phyloP scores from a whole-genome alignment of 2,888 invertebrate species.

The Hirtodrosophila confusa region DNA sequence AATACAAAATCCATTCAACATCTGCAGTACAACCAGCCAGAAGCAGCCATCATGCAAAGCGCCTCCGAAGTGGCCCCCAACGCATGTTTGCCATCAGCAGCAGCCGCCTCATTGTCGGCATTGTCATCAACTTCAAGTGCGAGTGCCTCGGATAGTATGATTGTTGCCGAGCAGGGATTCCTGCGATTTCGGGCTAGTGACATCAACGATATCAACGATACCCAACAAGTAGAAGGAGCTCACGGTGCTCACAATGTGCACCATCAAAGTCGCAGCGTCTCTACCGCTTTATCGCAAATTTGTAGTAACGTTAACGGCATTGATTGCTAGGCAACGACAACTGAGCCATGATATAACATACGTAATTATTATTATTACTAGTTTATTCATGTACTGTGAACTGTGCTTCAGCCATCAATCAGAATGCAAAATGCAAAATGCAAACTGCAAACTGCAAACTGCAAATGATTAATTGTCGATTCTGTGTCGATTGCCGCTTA shows the following conservation, averaged over 20 bases:
- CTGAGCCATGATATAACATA: slow-evolving; percentile 3
- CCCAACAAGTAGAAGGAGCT: slow-evolving; percentile 19
- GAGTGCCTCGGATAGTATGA: slow-evolving; percentile 88
- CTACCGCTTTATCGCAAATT: slow-evolving; percentile 24
- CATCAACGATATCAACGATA: slow-evolving; percentile 67
- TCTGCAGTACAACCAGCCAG: slow-evolving; percentile 70
- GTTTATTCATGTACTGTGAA: slow-evolving; percentile 2
- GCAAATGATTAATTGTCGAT: slow-evolving; percentile 3
- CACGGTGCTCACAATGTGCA: slow-evolving; percentile 45
- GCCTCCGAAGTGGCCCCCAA: slow-evolving; percentile 16
- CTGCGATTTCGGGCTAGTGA: slow-evolving; percentile 92
- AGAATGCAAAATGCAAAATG: too few species aligned
- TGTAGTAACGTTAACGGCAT: slow-evolving; percentile 55
- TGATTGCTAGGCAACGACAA: slow-evolving; percentile 48
- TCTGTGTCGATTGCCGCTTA: slow-evolving; percentile 25
- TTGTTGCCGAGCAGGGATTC: slow-evolving; percentile 96
- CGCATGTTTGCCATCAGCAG: too few species aligned
- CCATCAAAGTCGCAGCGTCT: slow-evolving; percentile 53
- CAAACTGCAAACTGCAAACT: neutral
- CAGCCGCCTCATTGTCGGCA: slow-evolving; percentile 32
- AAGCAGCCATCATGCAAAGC: neutral
- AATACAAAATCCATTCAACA: slow-evolving; percentile 26
- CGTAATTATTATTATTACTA: too few species aligned
- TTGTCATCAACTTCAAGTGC: slow-evolving; percentile 35
- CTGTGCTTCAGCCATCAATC: neutral